Evolutionary conservation across 2,797 vertebrate genomes (phyloP), one percentile per base, ranked within the genome.

Genomic region (Crypturellus tataupa): DNA sequence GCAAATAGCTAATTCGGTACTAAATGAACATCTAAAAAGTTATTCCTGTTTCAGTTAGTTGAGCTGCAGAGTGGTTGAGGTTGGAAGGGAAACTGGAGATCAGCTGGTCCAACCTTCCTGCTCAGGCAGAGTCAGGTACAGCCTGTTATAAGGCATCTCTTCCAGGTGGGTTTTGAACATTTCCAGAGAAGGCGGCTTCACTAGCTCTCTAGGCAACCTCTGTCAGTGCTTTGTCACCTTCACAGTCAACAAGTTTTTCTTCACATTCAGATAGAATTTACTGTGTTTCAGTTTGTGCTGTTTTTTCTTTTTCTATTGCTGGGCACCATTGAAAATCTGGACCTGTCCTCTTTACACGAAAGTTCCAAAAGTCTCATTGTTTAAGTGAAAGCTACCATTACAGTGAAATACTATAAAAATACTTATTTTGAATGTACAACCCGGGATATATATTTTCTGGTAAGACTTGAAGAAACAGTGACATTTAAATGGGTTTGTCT

Each of bases 341-440:
- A 17, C 53, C 29, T 21, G 5, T 55, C 29, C 53, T 55, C 53
- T 31, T 55, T 31, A 31, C 29, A 19, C 29, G 46, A 82, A 51
- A n/a, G 55, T 62, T 73, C 8, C 2, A 35, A 68, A 80, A 86
- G 83, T 79, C 44, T 81, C 18, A 18, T 85, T 56, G 31, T 47
- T 17, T 60, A 72, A 86, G 71, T 89, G 84, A 94, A 84, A 90
- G 56, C 53, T 95, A 44, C 20, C 20, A 16, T 95, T 88, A 55
- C 14, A 35, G 20, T 73, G 16, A 86, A 69, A 65, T 89, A 84
- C 1, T 7, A 16, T 72, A 14, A 58, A 72, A 68, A 58, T 63
- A 63, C 39, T 93, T 1, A 23, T 84, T 89, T 69, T 88, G 29
- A 42, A 15, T 47, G 31, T 78, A 49, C 55, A 40, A 0, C 10